Evolutionary conservation across 2,888 invertebrate genomes (phyloP), one percentile per base, ranked within the genome.

Genomic region (Dysmachus trigonus): DNA sequence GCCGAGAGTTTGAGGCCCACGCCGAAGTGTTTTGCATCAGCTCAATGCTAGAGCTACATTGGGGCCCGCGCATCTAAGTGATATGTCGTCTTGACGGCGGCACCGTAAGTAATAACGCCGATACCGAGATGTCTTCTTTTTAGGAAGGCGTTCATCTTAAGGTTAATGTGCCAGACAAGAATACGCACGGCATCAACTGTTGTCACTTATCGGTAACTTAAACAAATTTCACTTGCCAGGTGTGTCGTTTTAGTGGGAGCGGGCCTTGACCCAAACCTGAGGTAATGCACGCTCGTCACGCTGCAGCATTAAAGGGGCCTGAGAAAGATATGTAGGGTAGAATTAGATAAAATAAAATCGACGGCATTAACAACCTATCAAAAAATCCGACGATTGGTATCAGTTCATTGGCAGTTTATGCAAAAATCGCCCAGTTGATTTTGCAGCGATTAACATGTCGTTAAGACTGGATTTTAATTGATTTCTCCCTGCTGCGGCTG

Each of bases 381-480:
- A 62, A 62, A 41, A 10, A 62, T 62, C 8, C 62, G 22, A 27
- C 27, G 38, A 41, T 41, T 47, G 47, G n/a, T 47, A 47, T 47
- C 47, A 10, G 62, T 62, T 62, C 62, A 62, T 62, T 62, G 62
- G 62, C 62, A 62, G 27, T 62, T 62, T 62, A 62, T 62, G 62
- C 62, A 62, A 62, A n/a, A 62, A 62, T 62, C 62, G 62, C 7
- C 62, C 62, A 10, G 62, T 27, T 18, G 62, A 62, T 62, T 62
- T 62, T 2, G 62, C 62, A 10, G 18, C 62, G 62, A 77, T 77
- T 77, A 77, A 77, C 77, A 77, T 47, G 77, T 77, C 47, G 51
- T 77, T 77, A 47, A 47, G 27, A 47, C 47, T 10, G 47, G 47
- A 27, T 77, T 77, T 77, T 47, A 77, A 77, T 77, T 77, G 77